Base-by-base conservation (phyloP, 30 jellyfish, hydroid and myxozoan genomes). In the Catostylus mosaicus region DNA sequence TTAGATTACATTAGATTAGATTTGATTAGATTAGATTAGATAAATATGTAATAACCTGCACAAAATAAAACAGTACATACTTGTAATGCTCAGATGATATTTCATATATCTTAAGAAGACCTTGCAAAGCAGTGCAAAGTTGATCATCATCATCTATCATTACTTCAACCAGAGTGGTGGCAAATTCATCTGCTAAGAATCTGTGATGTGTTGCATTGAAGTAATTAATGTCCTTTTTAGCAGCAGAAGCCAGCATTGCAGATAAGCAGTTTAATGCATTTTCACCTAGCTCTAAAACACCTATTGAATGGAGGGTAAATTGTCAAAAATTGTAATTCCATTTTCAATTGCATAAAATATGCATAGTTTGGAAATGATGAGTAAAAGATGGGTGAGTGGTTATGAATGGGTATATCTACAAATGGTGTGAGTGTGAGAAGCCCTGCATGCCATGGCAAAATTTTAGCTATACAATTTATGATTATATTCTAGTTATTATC, bases 111-210 rank as follows among this genome's bases (percentile, higher is more conserved):
- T 70, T 8, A 1, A 82, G 65, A 12, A 68, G 80, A 43, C 22
- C 19, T 43, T 26, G 27, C 69, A 70, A 22, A 23, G 80, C 70
- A 19, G 19, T 36, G 26, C 75, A 68, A 32, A 82, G 92, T 45
- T 82, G 85, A 29, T 82, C 92, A 69, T 82, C 92, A 65, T 82
- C 92, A 19, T 69, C 92, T 64, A 82, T 35, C 79, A 82, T 57
- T 37, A 82, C 36, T n/a, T 37, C 29, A 33, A 82, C 70, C 33
- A 77, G 19, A 36, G 10, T n/a, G 8, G 19, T 26, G 18, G 70
- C 8, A 47, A 72, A 72, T 45, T 30, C 19, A 10, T 72, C 27
- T 1, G 37, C 18, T 54, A 30, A 11, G n/a, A 27, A 9, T 24
- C 47, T 51, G 11, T 72, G 11, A 31, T 26, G 14, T 37, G 38